Evolutionary conservation across 2,113 vertebrate species (phyloP).

Genomic region (Emydocephalus ijimae): DNA sequence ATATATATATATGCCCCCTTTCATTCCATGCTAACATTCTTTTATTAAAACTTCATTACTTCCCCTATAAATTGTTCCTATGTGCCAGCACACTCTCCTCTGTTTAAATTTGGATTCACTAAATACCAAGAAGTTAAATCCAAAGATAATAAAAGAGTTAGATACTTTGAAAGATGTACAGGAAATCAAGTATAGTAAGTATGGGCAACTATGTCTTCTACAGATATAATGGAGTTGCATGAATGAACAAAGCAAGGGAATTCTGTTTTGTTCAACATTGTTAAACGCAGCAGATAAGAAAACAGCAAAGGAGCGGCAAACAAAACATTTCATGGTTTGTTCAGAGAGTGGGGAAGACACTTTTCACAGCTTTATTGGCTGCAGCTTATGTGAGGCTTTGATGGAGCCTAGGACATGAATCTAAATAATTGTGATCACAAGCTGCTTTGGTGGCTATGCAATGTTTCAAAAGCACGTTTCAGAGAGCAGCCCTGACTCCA

Average conservation of each 20-base stretch:
- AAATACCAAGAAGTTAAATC: not conserved
- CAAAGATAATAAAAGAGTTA: not conserved
- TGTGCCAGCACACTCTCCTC: not conserved
- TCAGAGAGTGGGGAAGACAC: not conserved
- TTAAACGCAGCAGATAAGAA: not conserved
- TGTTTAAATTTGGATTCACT: not conserved
- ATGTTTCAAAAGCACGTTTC: not conserved
- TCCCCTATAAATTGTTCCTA: not conserved
- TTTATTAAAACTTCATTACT: not conserved
- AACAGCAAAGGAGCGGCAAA: not conserved
- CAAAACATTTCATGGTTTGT: not conserved
- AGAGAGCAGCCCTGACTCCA: not conserved
- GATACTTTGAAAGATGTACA: not conserved
- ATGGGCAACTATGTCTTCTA: not conserved
- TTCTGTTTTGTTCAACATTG: not conserved
- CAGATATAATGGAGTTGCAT: not conserved
- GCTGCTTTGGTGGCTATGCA: not conserved
- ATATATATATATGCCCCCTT: not conserved
- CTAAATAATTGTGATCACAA: not conserved
- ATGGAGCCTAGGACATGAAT: not conserved
- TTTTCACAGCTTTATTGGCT: not conserved
- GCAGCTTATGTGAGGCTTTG: not conserved
- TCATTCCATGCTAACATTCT: constrained; percentile 14
- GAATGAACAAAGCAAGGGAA: not conserved
- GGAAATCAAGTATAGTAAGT: not conserved